Percentiles rank a stretch among this genome's conserved stretches.
Conservation (phyloP, 2,113 vertebrate genomes). For the Capricornis sumatraensis region DNA sequence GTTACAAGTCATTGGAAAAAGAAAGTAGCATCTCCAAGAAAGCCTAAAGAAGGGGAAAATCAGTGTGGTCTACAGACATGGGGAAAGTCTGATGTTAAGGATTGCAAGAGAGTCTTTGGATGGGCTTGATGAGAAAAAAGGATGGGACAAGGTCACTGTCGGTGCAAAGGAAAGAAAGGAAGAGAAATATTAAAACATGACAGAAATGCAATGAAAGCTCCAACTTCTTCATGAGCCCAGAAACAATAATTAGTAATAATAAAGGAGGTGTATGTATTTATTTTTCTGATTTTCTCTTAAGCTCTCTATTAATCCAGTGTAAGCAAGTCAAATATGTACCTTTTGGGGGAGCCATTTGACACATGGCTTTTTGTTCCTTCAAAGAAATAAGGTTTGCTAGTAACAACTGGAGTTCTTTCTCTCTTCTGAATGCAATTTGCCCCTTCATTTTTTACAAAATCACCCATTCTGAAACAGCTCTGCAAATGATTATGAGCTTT, state of each 20-base stretch:
- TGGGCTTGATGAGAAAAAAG: neutral
- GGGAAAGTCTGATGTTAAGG: neutral
- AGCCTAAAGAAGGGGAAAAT: neutral
- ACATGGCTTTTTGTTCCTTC: neutral
- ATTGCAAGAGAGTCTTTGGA: neutral
- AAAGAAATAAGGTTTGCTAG: neutral
- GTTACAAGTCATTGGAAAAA: neutral
- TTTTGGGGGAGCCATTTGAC: neutral
- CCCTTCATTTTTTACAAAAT: constrained; percentile 16
- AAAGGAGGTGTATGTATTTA: neutral
- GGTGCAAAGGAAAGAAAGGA: neutral
- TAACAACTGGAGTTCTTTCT: neutral
- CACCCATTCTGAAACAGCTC: constrained; percentile 20
- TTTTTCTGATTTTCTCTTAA: neutral
- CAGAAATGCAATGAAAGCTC: neutral
- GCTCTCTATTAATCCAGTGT: neutral
- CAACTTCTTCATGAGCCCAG: neutral
- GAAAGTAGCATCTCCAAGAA: neutral
- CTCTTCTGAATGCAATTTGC: neutral
- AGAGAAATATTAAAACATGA: neutral
- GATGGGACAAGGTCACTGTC: no score
- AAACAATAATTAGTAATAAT: neutral
- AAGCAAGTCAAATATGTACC: neutral
- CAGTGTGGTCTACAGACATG: neutral
- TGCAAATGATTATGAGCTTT: neutral